Conservation (phyloP, 2,113 vertebrate genomes). For the Solenodon paradoxus region DNA sequence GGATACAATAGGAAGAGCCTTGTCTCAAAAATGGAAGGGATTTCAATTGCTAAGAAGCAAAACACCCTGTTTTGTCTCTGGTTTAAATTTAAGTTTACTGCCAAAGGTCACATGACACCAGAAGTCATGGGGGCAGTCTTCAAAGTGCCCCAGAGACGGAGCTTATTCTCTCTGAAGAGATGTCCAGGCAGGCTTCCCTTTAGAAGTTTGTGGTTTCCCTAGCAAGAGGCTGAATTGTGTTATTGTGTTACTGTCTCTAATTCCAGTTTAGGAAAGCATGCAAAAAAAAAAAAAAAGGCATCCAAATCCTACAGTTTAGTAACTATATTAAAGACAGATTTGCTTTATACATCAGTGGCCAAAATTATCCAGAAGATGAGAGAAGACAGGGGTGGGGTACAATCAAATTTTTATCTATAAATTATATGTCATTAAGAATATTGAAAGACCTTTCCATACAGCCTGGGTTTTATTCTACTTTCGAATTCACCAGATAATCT, state of each 20-base stretch:
- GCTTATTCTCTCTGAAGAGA: conserved; percentile 40
- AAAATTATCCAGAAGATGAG: conserved; percentile 43
- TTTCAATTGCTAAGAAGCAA: conserved; percentile 5
- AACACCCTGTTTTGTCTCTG: conserved; percentile 39
- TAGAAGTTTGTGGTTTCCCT: conserved; percentile 66
- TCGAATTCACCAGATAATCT: not conserved
- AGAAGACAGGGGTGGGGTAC: not conserved
- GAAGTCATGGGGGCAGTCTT: conserved; percentile 11
- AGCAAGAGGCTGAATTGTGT: conserved; percentile 62
- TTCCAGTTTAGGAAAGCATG: conserved; percentile 58
- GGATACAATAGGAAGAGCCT: not conserved
- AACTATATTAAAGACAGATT: conserved; percentile 70
- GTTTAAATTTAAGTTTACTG: conserved; percentile 66
- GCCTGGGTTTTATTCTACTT: not conserved
- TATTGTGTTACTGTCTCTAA: conserved; percentile 61
- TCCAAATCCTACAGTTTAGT: conserved; percentile 46
- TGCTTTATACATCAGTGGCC: conserved; percentile 26
- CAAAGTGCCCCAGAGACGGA: conserved; percentile 31
- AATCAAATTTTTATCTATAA: not conserved
- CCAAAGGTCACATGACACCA: conserved; percentile 46
- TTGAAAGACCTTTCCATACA: not conserved
- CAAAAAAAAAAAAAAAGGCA: conserved; percentile 47
- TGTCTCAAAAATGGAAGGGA: not conserved
- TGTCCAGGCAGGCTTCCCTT: conserved; percentile 61
- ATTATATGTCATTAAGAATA: not conserved